Conservation (phyloP, 2,888 invertebrate genomes). For the Dryomyza anilis region DNA sequence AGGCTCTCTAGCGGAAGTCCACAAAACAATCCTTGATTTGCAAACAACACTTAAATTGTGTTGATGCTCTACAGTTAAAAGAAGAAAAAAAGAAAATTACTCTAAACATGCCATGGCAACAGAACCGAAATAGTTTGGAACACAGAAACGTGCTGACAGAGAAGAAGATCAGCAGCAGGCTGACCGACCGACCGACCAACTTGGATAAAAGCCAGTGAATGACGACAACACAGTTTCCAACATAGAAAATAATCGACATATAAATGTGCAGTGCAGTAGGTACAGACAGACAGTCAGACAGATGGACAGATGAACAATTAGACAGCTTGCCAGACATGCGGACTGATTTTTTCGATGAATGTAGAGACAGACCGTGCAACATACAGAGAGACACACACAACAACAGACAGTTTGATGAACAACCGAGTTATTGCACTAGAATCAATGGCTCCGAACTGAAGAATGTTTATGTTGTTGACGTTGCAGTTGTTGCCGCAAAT, state of each 20-base stretch:
- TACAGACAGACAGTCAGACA: constrained; percentile 7
- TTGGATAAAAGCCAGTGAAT: not conserved
- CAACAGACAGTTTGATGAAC: not conserved
- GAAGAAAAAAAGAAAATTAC: too few relatives aligned
- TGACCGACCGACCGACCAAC: not conserved
- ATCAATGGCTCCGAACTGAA: not conserved
- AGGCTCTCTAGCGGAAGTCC: too few relatives aligned
- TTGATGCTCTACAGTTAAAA: too few relatives aligned
- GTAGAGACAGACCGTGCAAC: not conserved
- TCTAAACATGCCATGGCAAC: not conserved
- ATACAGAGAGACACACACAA: not conserved
- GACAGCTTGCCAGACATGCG: not conserved
- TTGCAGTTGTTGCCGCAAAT: constrained; percentile 6
- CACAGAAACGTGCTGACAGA: too few relatives aligned
- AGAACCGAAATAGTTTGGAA: too few relatives aligned
- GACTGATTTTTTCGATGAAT: too few relatives aligned
- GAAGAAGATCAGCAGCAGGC: not conserved
- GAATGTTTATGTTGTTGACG: constrained; percentile 8
- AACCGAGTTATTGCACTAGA: not conserved
- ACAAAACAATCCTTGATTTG: too few relatives aligned
- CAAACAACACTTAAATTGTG: too few relatives aligned
- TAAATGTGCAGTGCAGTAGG: not conserved
- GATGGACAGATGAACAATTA: not conserved
- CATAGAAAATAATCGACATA: too few relatives aligned
- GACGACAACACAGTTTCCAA: not conserved